Conservation (phyloP, 92 coral and sea anemone genomes). For the Phenganax marumi region DNA sequence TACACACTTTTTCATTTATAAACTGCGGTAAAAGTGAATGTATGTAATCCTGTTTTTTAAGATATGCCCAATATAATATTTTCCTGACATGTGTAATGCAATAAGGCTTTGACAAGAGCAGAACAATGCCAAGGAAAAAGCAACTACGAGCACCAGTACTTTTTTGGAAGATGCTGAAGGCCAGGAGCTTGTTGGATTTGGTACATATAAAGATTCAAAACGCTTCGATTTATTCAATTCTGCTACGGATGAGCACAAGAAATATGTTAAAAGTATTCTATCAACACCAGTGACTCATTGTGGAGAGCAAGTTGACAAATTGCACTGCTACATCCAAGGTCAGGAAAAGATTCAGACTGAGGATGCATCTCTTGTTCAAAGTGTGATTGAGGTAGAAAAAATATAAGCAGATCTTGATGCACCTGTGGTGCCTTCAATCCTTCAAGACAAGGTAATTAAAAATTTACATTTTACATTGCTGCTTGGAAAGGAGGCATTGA, state of each 20-base stretch:
- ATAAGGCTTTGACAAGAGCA: no score
- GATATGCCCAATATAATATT: no score
- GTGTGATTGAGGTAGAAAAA: neutral
- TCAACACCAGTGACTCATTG: slow-evolving; percentile 8
- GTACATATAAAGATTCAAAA: no score
- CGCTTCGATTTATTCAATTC: slow-evolving; percentile 3
- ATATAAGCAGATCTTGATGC: neutral
- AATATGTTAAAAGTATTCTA: slow-evolving; percentile 11
- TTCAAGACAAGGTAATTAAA: neutral
- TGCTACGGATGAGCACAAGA: slow-evolving; percentile 3
- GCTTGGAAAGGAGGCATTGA: slow-evolving; percentile 5
- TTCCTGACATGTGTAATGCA: no score
- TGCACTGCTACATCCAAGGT: neutral
- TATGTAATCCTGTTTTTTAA: no score
- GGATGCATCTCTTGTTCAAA: neutral
- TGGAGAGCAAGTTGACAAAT: slow-evolving; percentile 35
- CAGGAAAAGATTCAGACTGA: neutral
- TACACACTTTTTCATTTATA: no score
- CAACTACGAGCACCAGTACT: no score
- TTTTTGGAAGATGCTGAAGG: no score
- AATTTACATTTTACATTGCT: neutral
- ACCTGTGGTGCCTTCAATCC: neutral
- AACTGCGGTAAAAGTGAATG: no score
- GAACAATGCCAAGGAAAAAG: no score
- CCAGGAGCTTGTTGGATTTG: no score